Evolutionary conservation across 2,113 vertebrate genomes (phyloP).

Genomic region (Daboia siamensis): DNA sequence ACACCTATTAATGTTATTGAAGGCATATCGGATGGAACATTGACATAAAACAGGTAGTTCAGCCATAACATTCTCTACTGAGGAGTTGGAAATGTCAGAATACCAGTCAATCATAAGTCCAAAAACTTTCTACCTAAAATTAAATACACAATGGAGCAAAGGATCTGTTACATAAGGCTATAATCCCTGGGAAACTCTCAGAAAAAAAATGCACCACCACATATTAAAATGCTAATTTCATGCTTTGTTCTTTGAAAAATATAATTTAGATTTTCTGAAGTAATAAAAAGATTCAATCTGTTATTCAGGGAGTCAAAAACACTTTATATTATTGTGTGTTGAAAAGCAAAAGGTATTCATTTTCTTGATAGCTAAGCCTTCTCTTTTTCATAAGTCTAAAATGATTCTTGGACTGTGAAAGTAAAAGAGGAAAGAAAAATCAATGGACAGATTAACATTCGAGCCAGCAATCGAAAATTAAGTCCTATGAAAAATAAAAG

Average conservation of each 20-base stretch:
- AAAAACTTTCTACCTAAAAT: background rate
- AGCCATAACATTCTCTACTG: background rate
- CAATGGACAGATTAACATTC: slow-evolving; percentile 2
- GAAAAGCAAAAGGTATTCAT: slow-evolving; percentile 1
- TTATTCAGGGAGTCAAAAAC: slow-evolving; percentile 5
- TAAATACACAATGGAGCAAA: background rate
- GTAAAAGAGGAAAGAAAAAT: background rate
- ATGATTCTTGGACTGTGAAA: background rate
- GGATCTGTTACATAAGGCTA: background rate
- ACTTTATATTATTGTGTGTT: background rate
- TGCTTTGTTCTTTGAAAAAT: slow-evolving; percentile 24
- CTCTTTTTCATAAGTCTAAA: background rate
- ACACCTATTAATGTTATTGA: background rate
- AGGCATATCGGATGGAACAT: background rate
- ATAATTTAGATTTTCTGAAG: slow-evolving; percentile 38
- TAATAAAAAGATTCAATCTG: slow-evolving; percentile 27
- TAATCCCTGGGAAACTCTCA: background rate
- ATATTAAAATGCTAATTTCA: slow-evolving; percentile 16
- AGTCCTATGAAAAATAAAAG: background rate
- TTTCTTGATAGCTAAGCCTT: background rate
- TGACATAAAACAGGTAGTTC: background rate
- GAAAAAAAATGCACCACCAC: background rate
- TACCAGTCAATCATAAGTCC: background rate
- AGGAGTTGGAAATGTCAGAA: background rate
- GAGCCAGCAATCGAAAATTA: background rate